Conservation (phyloP, 2,888 invertebrate genomes). For the Tenthredo amoena region DNA sequence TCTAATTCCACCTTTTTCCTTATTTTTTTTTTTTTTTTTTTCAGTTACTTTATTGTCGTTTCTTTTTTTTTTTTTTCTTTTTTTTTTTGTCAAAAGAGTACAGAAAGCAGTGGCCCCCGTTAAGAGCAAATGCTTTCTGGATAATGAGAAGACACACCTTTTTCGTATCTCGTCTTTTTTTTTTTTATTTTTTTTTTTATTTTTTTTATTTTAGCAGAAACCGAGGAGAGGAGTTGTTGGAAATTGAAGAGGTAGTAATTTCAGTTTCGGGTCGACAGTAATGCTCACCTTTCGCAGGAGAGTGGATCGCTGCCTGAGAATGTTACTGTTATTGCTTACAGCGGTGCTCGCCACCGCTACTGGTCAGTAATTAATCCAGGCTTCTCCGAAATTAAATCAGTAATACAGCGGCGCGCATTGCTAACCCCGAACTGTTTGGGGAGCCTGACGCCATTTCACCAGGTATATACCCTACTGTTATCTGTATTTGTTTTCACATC, state of each 20-base stretch:
- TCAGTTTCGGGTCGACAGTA: slow-evolving; percentile 52
- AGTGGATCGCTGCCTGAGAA: slow-evolving; percentile 52
- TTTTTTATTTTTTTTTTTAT: neutral
- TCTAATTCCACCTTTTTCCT: neutral
- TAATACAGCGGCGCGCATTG: slow-evolving; percentile 38
- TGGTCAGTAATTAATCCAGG: slow-evolving; percentile 53
- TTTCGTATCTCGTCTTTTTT: neutral
- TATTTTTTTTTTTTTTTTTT: neutral
- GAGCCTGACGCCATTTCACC: slow-evolving; percentile 36
- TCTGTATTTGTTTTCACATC: slow-evolving; percentile 42
- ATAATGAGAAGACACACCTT: slow-evolving; percentile 43
- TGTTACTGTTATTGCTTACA: slow-evolving; percentile 52
- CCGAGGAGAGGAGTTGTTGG: slow-evolving; percentile 36
- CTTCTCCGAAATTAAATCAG: slow-evolving; percentile 53
- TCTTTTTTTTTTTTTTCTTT: neutral
- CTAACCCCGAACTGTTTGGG: slow-evolving; percentile 4
- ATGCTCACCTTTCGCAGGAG: slow-evolving; percentile 51
- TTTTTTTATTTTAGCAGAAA: slow-evolving; percentile 5
- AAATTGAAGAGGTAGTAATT: slow-evolving; percentile 53
- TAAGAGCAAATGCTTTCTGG: slow-evolving; percentile 44
- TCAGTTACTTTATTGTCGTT: neutral
- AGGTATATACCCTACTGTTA: slow-evolving; percentile 23
- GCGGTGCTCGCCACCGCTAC: slow-evolving; percentile 49
- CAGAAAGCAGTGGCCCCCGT: slow-evolving; percentile 11
- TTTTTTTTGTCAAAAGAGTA: neutral